Conservation (phyloP, 2,797 vertebrate genomes). For the Syngnathus rostellatus region DNA sequence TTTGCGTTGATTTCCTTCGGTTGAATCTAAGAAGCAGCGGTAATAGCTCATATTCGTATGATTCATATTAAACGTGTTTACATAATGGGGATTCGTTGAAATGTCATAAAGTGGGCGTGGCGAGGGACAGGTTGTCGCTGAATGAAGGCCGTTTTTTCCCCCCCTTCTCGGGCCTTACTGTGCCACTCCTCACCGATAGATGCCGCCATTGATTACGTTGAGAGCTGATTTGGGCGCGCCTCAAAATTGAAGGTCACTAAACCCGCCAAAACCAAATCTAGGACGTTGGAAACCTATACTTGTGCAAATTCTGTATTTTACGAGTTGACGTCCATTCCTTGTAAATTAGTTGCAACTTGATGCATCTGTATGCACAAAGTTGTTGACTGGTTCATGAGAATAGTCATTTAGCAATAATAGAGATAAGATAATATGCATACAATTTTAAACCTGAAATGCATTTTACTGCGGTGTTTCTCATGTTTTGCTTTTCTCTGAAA, state of each 20-base stretch:
- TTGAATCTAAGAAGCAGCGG: not conserved
- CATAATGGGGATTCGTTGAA: not conserved
- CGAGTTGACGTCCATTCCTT: not conserved
- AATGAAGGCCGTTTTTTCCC: not conserved
- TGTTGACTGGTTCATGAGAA: not conserved
- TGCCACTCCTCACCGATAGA: not conserved
- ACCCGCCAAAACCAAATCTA: not conserved
- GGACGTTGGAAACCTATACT: not conserved
- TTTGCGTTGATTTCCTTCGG: not conserved
- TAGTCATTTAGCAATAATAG: not conserved
- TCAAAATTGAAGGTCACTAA: constrained; percentile 2
- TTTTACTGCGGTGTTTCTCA: not conserved
- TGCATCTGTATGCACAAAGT: not conserved
- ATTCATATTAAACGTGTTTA: constrained; percentile 3
- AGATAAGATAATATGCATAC: not conserved
- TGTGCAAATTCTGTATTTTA: not conserved
- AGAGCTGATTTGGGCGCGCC: constrained; percentile 9
- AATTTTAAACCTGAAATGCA: not conserved
- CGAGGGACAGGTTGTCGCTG: too few relatives aligned
- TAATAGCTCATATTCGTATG: not conserved
- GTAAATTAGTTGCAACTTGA: not conserved
- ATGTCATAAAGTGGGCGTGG: not conserved
- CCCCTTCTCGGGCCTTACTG: constrained; percentile 1
- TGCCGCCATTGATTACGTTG: constrained; percentile 12
- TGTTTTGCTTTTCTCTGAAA: not conserved